Evolutionary conservation across 2,888 invertebrate species (phyloP).

Genomic region (Coelinius sp.): DNA sequence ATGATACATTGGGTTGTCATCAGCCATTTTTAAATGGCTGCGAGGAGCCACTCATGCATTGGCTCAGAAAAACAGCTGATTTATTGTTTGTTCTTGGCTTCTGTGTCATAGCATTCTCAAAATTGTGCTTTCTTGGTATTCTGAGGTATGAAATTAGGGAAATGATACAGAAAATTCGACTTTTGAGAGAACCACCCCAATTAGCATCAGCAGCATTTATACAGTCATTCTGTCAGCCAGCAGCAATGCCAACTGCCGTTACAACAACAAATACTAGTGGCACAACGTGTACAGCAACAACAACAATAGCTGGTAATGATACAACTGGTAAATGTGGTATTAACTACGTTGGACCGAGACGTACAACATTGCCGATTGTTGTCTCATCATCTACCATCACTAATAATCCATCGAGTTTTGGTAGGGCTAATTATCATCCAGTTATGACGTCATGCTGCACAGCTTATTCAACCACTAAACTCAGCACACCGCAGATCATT

Average conservation of each 20-base stretch:
- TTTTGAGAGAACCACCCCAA: slow-evolving; percentile 73
- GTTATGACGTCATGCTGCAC: slow-evolving; percentile 33
- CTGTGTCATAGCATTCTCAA: slow-evolving; percentile 90
- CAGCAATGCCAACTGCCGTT: slow-evolving; percentile 53
- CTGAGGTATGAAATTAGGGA: slow-evolving; percentile 76
- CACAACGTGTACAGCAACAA: slow-evolving; percentile 55
- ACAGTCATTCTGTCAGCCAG: slow-evolving; percentile 61
- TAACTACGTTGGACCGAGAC: slow-evolving; percentile 42
- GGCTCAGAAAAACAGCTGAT: slow-evolving; percentile 86
- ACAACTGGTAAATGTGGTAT: slow-evolving; percentile 14
- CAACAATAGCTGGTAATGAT: slow-evolving; percentile 27
- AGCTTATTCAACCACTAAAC: slow-evolving; percentile 37
- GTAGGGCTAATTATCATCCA: slow-evolving; percentile 33
- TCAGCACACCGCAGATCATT: slow-evolving; percentile 38
- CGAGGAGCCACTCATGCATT: slow-evolving; percentile 80
- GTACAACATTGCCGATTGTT: slow-evolving; percentile 49
- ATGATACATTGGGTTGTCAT: slow-evolving; percentile 56
- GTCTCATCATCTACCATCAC: slow-evolving; percentile 36
- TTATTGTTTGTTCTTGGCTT: slow-evolving; percentile 86
- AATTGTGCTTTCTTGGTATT: slow-evolving; percentile 90
- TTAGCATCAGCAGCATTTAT: slow-evolving; percentile 56
- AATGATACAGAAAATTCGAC: slow-evolving; percentile 92
- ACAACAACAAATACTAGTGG: slow-evolving; percentile 47
- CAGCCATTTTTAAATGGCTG: slow-evolving; percentile 74
- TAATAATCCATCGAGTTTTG: slow-evolving; percentile 32